Percentiles rank a stretch among this genome's conserved stretches.
phyloP scores from a whole-genome alignment of 1,140 invertebrate genomes.

The Hirudo medicinalis region DNA sequence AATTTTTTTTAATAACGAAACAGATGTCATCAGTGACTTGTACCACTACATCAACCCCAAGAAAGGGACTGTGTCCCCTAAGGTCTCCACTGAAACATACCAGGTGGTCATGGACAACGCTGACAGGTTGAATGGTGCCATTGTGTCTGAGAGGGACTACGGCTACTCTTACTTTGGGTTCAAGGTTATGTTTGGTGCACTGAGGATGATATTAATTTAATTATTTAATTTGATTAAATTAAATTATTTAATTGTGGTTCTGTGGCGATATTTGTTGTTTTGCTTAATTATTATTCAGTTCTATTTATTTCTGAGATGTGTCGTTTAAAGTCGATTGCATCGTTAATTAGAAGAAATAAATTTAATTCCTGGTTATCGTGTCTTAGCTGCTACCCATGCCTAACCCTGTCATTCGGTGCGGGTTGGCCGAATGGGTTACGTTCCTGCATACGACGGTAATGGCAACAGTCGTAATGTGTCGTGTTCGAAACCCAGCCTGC shows the following conservation, averaged over 20 bases:
- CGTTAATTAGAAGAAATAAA: neutral
- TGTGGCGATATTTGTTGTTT: neutral
- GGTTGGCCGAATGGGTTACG: no score
- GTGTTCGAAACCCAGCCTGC: no score
- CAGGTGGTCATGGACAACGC: conserved; percentile 74
- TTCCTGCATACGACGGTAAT: no score
- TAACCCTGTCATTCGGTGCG: no score
- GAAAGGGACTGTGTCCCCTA: conserved; percentile 55
- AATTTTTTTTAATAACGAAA: no score
- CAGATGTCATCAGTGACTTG: conserved; percentile 81
- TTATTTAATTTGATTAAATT: no score
- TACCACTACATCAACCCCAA: conserved; percentile 61
- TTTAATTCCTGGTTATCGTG: no score
- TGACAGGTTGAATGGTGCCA: conserved; percentile 75
- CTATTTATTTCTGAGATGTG: neutral
- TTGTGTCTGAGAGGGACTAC: conserved; percentile 94
- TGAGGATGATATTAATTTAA: no score
- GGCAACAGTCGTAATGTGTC: no score
- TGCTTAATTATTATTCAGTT: neutral
- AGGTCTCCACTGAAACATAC: conserved; percentile 72
- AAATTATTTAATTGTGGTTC: conserved; percentile 19
- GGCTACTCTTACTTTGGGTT: conserved; percentile 98
- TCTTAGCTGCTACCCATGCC: no score
- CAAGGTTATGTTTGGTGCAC: conserved; percentile 48
- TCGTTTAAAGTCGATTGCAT: neutral